Evolutionary conservation across 2,113 vertebrate genomes (phyloP), one percentile per base, ranked within the genome.

Genomic region (Leptodactylus fuscus): DNA sequence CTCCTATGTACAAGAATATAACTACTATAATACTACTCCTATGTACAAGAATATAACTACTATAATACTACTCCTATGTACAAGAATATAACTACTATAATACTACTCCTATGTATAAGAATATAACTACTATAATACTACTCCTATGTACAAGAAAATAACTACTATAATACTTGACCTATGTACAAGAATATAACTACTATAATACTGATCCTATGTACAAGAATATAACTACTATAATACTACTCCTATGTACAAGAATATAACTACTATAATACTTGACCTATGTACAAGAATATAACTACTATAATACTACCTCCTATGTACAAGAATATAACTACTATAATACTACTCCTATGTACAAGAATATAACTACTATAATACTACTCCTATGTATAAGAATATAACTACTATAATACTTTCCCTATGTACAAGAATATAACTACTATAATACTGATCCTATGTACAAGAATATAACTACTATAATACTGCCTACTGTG

Each of bases 401-500:
- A 27, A 60, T 60, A 60, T 60, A 60, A 60, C n/a, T 60, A 20
- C n/a, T 60, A 60, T 24, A 24, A 60, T 60, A 11, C 55, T 60
- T 22, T 8, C 16, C 55, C n/a, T 60, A 60, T 60, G 8, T 60
- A 55, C 2, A 55, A 55, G 22, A 55, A 55, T 55, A 55, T n/a
- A 55, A 55, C 53, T 55, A 55, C 53, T 55, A 55, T 55, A 55
- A 55, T 60, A 60, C 55, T 60, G 55, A 22, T 27, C n/a, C 22
- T 60, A 48, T 48, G 46, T 60, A 60, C 55, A 60, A 60, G 55
- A 48, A 60, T 60, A 60, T 60, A 60, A 60, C 55, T 60, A 60
- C n/a, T 60, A 60, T 24, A 60, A 60, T 60, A 55, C 46, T 55
- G 53, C 53, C 22, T 15, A 20, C 53, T 55, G n/a, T 22, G 22